Conservation (phyloP, 2,113 vertebrate genomes). For the Zosterops lateralis region DNA sequence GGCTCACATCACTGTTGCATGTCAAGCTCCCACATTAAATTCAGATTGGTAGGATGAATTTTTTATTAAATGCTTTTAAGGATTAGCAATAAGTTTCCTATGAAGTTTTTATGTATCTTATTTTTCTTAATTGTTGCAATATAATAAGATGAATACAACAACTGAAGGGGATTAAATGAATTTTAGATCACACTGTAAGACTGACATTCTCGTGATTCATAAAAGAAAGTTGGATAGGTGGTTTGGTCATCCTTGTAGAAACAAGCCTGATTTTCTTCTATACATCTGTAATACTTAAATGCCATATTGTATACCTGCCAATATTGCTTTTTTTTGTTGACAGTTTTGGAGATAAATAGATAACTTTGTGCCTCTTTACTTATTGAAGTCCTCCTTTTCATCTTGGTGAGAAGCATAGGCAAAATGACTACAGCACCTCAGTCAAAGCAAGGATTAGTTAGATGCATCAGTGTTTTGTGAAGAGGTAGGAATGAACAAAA, state of each 20-base stretch:
- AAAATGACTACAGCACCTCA: neutral
- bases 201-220: neutral
- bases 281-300: neutral
- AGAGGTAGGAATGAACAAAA: neutral
- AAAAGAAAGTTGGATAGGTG: neutral
- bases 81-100: neutral
- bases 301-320: neutral
- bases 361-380: neutral
- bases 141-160: neutral
- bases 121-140: neutral
- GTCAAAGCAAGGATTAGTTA: neutral
- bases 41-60: neutral
- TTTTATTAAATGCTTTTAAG: neutral
- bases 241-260: neutral
- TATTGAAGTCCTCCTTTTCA: neutral
- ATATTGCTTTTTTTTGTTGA: neutral
- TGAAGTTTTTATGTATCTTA: neutral
- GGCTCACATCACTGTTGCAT: neutral
- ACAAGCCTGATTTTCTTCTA: neutral
- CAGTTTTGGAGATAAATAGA: neutral
- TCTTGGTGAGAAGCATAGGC: neutral
- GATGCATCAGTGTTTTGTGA: neutral
- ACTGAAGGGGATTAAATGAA: neutral
- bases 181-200: neutral
- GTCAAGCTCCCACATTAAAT: neutral